Conservation (phyloP, 2,888 invertebrate species). For the Heliconius sara region DNA sequence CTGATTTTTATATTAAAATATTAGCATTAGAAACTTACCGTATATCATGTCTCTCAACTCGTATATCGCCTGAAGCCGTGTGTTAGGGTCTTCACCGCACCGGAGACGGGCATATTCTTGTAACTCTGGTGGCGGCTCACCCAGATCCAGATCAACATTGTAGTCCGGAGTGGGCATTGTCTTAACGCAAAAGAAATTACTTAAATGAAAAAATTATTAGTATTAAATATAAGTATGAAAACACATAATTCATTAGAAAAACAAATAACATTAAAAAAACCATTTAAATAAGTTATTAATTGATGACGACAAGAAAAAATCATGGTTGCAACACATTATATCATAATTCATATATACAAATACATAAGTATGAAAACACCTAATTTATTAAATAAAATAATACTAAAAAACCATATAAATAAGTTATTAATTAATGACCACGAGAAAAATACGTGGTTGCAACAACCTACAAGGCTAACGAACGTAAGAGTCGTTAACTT, state of each 20-base stretch:
- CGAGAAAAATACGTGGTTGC: constrained; percentile 8
- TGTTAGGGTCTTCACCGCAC: constrained; percentile 89
- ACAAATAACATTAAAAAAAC: not conserved
- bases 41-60: constrained; percentile 90
- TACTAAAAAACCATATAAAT: not conserved
- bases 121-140: constrained; percentile 87
- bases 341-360: not conserved
- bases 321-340: constrained; percentile 6
- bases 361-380: not conserved
- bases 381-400: not conserved
- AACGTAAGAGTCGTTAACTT: constrained; percentile 17
- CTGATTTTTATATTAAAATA: not conserved
- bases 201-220: no score
- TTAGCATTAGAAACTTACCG: constrained; percentile 77
- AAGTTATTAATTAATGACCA: not conserved
- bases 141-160: constrained; percentile 85
- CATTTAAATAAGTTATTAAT: not conserved
- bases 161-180: constrained; percentile 82
- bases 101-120: constrained; percentile 87
- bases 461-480: constrained; percentile 20
- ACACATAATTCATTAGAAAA: not conserved
- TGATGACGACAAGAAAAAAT: not conserved
- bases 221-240: not conserved
- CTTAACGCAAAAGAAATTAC: not conserved
- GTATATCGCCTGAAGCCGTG: constrained; percentile 86